Conservation (phyloP, 2,888 invertebrate genomes). For the Anaspis maculata region DNA sequence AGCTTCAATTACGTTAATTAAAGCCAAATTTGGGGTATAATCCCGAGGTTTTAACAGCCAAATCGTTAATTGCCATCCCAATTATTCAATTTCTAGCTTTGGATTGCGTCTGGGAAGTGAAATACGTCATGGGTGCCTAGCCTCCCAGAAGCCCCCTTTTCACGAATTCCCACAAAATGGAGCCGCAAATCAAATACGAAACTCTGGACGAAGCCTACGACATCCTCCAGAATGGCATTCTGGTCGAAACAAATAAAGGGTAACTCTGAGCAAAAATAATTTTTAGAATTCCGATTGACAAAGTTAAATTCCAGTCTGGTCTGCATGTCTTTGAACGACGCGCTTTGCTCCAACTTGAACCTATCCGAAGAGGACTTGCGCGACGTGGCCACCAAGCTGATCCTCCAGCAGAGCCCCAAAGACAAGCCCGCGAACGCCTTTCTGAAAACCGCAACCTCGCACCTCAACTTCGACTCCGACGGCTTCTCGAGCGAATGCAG, state of each 20-base stretch:
- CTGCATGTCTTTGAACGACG: slow-evolving; percentile 43
- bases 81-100: too few species aligned
- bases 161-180: too few species aligned
- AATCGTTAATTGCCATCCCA: too few species aligned
- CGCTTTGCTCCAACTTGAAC: slow-evolving; percentile 41
- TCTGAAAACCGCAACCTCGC: slow-evolving; percentile 8
- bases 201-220: slow-evolving; percentile 38
- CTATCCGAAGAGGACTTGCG: slow-evolving; percentile 43
- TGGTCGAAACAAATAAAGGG: slow-evolving; percentile 43
- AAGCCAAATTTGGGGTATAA: too few species aligned
- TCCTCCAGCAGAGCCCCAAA: slow-evolving; percentile 35
- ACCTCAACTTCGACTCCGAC: slow-evolving; percentile 35
- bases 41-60: too few species aligned
- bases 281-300: too few species aligned
- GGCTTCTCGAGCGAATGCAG: slow-evolving; percentile 39
- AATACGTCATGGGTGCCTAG: too few species aligned
- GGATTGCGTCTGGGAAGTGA: too few species aligned
- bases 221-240: slow-evolving; percentile 41
- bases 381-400: slow-evolving; percentile 40
- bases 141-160: too few species aligned
- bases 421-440: slow-evolving; percentile 10
- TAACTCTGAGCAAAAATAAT: slow-evolving; percentile 19
- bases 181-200: too few species aligned
- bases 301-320: slow-evolving; percentile 38
- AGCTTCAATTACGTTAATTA: too few species aligned